phyloP scores from a whole-genome alignment of 2,888 invertebrate genomes.

The Lithophane socia region DNA sequence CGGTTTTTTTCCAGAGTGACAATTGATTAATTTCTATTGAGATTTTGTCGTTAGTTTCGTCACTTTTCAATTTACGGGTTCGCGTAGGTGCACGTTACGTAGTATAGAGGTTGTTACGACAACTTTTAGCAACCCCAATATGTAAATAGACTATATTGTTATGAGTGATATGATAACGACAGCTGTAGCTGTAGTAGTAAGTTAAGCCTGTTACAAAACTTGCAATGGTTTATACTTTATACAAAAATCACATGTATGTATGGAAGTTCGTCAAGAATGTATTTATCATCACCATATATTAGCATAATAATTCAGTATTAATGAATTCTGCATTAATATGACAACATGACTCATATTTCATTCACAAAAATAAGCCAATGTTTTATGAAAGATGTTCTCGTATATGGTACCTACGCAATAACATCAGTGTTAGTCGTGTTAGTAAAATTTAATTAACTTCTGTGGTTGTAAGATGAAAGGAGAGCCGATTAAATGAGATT shows the following conservation, averaged over 20 bases:
- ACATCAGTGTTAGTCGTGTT: slow-evolving; percentile 25
- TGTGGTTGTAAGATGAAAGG: slow-evolving; percentile 55
- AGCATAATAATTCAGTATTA: slow-evolving; percentile 40
- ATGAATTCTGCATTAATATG: slow-evolving; percentile 29
- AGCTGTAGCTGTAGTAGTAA: not conserved
- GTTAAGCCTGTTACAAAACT: not conserved
- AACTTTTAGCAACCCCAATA: not conserved
- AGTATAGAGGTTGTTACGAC: not conserved
- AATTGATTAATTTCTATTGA: slow-evolving; percentile 17
- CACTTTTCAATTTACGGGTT: not conserved
- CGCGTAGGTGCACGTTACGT: not conserved
- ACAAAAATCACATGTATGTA: slow-evolving; percentile 3
- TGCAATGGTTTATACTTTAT: not conserved
- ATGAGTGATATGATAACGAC: not conserved
- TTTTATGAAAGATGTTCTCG: slow-evolving; percentile 16
- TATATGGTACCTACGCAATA: not conserved
- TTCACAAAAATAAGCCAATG: slow-evolving; percentile 31
- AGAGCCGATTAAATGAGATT: slow-evolving; percentile 41
- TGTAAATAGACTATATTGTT: not conserved
- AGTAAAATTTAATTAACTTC: slow-evolving; percentile 47
- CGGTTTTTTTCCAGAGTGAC: slow-evolving; percentile 32
- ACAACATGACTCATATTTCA: slow-evolving; percentile 47
- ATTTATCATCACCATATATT: slow-evolving; percentile 40
- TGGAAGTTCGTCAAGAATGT: slow-evolving; percentile 10
- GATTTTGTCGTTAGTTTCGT: slow-evolving; percentile 4